Percentiles rank a stretch among this genome's conserved stretches.
Conservation (phyloP, 2,113 vertebrate genomes). For the Chaetodon trifascialis region DNA sequence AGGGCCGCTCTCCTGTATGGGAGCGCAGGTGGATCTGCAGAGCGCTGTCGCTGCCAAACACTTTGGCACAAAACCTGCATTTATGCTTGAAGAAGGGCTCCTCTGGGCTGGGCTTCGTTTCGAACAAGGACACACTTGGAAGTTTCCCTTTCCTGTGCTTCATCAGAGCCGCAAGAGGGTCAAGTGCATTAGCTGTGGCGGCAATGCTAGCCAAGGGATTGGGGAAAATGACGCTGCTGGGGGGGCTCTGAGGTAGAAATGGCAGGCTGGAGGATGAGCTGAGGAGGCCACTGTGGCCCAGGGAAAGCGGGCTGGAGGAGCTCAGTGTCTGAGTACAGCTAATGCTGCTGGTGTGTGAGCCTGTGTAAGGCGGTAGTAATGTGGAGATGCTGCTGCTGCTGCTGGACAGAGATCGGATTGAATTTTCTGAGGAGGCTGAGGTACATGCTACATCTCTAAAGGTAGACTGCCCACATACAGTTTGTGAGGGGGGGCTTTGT, state of each 20-base stretch:
- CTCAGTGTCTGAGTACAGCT: slow-evolving; percentile 82
- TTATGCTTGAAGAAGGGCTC: slow-evolving; percentile 99
- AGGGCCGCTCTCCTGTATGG: slow-evolving; percentile 97
- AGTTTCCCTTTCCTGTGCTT: slow-evolving; percentile 95
- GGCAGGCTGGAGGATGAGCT: slow-evolving; percentile 89
- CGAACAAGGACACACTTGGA: slow-evolving; percentile 91
- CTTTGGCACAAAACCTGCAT: slow-evolving; percentile 99
- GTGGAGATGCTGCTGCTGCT: slow-evolving; percentile 74
- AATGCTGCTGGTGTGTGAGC: slow-evolving; percentile 74
- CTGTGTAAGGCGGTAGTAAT: slow-evolving; percentile 80
- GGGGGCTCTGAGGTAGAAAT: slow-evolving; percentile 96
- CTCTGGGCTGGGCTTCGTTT: slow-evolving; percentile 92
- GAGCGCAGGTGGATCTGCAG: slow-evolving; percentile 99
- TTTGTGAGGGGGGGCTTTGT: slow-evolving; percentile 83
- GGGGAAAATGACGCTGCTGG: slow-evolving; percentile 95
- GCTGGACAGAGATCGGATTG: slow-evolving; percentile 76
- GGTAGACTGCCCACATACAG: slow-evolving; percentile 80
- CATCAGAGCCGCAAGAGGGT: slow-evolving; percentile 93
- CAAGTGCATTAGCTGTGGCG: slow-evolving; percentile 93
- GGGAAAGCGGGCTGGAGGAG: slow-evolving; percentile 84
- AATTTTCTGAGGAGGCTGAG: slow-evolving; percentile 79
- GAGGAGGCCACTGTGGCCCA: slow-evolving; percentile 87
- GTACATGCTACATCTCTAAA: slow-evolving; percentile 80
- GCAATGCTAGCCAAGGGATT: slow-evolving; percentile 96
- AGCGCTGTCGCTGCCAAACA: slow-evolving; percentile 99